Conservation (phyloP, 2,888 invertebrate genomes). For the Drosophila neonasuta region DNA sequence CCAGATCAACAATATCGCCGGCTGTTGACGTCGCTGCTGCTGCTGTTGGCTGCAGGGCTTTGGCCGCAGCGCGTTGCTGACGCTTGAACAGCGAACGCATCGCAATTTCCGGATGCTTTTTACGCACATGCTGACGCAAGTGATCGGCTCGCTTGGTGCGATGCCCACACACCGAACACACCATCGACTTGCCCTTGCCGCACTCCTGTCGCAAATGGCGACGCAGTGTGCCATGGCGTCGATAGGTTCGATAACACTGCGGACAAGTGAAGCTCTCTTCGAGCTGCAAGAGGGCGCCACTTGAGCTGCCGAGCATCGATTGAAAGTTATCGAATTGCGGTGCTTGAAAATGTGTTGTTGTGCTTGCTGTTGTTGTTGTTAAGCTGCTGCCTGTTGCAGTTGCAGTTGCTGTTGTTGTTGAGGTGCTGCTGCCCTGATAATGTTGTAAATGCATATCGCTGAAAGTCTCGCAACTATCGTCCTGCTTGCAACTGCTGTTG, state of each 20-base stretch:
- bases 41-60: constrained; percentile 42
- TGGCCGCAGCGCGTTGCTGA: constrained; percentile 66
- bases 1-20: constrained; percentile 64
- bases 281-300: constrained; percentile 29
- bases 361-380: constrained; percentile 21
- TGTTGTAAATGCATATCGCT: constrained; percentile 49
- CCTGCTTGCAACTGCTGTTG: constrained; percentile 51
- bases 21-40: constrained; percentile 3
- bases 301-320: constrained; percentile 41
- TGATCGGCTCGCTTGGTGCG: constrained; percentile 84
- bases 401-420: constrained; percentile 11
- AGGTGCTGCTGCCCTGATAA: constrained; percentile 31
- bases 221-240: constrained; percentile 84
- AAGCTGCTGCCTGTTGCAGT: constrained; percentile 1
- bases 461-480: constrained; percentile 46
- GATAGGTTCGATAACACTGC: constrained; percentile 84
- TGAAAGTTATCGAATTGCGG: constrained; percentile 69
- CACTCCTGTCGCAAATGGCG: constrained; percentile 84
- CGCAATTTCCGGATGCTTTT: constrained; percentile 82
- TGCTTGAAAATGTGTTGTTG: constrained; percentile 58
- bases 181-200: constrained; percentile 83
- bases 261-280: constrained; percentile 82
- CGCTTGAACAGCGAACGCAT: constrained; percentile 80
- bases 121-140: constrained; percentile 83
- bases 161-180: constrained; percentile 84